Conservation (phyloP, 2,113 vertebrate genomes). For the Ramphastos sulfuratus region DNA sequence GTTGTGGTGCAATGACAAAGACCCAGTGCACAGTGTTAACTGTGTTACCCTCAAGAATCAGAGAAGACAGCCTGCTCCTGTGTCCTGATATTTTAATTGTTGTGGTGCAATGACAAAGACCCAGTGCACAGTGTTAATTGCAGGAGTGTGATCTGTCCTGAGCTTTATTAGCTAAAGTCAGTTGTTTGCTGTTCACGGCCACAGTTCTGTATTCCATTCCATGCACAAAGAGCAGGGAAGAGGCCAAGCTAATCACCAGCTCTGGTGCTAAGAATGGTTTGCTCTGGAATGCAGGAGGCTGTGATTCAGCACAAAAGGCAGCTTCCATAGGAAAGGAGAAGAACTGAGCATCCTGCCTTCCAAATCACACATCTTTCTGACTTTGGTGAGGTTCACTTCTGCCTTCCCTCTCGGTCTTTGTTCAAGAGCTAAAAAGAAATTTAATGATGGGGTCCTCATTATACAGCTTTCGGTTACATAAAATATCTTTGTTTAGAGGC, state of each 20-base stretch:
- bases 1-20: neutral
- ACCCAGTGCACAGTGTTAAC: neutral
- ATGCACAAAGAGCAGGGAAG: neutral
- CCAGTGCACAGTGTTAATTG: neutral
- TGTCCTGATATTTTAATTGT: neutral
- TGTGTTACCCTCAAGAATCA: no score
- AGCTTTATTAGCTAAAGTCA: constrained; percentile 19
- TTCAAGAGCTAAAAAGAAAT: constrained; percentile 28
- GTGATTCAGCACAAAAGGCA: constrained; percentile 58
- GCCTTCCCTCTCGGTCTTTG: constrained; percentile 52
- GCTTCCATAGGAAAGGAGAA: constrained; percentile 22
- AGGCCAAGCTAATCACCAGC: constrained; percentile 3
- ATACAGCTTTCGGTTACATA: constrained; percentile 72
- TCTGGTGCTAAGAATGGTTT: constrained; percentile 23
- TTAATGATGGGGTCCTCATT: constrained; percentile 65
- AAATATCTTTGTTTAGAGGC: constrained; percentile 83
- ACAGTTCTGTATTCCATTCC: neutral
- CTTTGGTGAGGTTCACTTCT: constrained; percentile 10
- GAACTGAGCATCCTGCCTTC: neutral
- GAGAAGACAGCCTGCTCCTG: no score
- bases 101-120: neutral
- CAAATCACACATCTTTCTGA: constrained; percentile 34
- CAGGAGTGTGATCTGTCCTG: neutral
- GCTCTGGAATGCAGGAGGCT: constrained; percentile 24
- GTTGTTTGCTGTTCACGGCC: neutral